These are phyloP conservation scores for Tigriopus californicus DNA, from an alignment of 2,888 invertebrate genomes.

Conservation along the genomic window DNA sequence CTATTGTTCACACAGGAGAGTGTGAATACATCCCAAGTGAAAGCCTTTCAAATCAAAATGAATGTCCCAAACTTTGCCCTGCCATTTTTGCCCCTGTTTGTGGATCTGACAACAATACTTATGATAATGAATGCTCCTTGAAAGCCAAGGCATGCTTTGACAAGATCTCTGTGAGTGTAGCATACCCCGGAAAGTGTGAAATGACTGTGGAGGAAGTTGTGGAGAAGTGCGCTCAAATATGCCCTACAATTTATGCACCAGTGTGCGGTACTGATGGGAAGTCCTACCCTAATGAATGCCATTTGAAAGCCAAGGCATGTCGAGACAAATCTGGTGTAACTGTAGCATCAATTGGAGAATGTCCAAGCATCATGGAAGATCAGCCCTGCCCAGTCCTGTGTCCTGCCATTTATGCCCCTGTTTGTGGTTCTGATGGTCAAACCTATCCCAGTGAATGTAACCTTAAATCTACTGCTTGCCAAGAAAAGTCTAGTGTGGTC, in stretches of 20 bases:
- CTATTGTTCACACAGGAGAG: background rate
- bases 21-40: background rate
- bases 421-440: constrained; percentile 74
- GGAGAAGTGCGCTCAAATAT: constrained; percentile 16
- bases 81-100: constrained; percentile 16
- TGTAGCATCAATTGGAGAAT: no score
- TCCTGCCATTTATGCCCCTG: constrained; percentile 33
- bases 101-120: constrained; percentile 18
- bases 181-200: background rate
- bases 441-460: constrained; percentile 75
- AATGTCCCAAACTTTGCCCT: background rate
- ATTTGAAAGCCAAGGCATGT: constrained; percentile 62
- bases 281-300: constrained; percentile 63
- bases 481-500: background rate
- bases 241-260: constrained; percentile 19
- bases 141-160: background rate
- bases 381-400: background rate
- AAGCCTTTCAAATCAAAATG: no score
- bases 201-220: background rate
- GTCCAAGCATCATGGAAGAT: background rate
- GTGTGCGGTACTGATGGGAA: constrained; percentile 78
- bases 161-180: background rate
- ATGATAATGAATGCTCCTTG: constrained; percentile 19
- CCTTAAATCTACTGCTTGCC: constrained; percentile 54
- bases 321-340: constrained; percentile 28